Evolutionary conservation across 2,113 vertebrate species (phyloP).

Genomic region (Mesembrinibis cayennensis): DNA sequence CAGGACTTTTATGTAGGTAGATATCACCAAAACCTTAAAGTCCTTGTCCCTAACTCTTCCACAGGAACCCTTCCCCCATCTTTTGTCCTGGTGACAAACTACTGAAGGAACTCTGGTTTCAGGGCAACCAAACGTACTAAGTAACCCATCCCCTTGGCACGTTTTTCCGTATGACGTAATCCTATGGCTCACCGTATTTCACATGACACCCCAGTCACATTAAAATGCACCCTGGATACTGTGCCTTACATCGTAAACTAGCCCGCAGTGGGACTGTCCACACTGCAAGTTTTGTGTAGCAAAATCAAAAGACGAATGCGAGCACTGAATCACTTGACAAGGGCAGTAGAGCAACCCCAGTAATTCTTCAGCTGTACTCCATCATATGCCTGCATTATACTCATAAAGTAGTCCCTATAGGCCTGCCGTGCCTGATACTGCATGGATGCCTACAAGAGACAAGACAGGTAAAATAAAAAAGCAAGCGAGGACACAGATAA

Average conservation of each 20-base stretch:
- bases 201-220: neutral
- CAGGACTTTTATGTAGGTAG: neutral
- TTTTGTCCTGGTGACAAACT: neutral
- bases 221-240: neutral
- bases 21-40: neutral
- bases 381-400: neutral
- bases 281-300: neutral
- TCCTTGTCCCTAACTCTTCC: neutral
- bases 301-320: neutral
- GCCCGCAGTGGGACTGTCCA: neutral
- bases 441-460: neutral
- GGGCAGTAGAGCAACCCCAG: neutral
- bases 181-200: neutral
- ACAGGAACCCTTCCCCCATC: neutral
- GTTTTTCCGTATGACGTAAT: neutral
- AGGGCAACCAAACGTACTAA: neutral
- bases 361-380: neutral
- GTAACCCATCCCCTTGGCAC: neutral
- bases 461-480: neutral
- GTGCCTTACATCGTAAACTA: neutral
- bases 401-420: neutral
- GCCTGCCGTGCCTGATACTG: neutral
- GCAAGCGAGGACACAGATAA: neutral
- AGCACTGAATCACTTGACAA: neutral
- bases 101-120: neutral